Conservation (phyloP, 2,797 vertebrate species). For the Lemur catta region DNA sequence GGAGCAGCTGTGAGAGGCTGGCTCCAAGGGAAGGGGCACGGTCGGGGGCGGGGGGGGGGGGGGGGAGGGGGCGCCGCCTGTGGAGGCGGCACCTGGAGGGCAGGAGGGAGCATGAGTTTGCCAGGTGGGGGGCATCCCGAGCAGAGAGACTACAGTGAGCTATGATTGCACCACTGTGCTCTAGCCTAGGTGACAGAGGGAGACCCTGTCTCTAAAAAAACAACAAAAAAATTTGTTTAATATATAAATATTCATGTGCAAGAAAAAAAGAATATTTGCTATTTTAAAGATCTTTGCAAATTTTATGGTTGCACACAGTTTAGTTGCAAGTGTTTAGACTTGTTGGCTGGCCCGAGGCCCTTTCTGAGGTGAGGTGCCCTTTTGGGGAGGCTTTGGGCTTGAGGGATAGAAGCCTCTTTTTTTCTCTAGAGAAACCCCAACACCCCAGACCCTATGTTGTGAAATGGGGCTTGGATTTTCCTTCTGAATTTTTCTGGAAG, state of each 20-base stretch:
- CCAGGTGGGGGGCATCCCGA: neutral
- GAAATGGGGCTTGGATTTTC: neutral
- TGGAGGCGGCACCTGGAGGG: neutral
- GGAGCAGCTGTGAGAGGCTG: rapidly evolving
- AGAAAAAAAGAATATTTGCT: neutral
- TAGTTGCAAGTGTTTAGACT: no score
- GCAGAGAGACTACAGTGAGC: neutral
- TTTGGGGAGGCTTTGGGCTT: neutral
- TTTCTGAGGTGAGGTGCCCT: neutral
- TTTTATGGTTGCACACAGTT: neutral
- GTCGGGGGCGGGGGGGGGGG: rapidly evolving
- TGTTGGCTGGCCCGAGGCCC: neutral
- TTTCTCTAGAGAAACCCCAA: neutral
- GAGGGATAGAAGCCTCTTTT: neutral
- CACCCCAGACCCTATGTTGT: neutral
- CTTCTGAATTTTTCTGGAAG: neutral
- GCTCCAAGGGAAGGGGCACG: neutral
- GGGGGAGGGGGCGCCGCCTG: no score
- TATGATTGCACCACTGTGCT: neutral
- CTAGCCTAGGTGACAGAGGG: neutral
- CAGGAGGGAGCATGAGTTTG: neutral
- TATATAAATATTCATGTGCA: neutral
- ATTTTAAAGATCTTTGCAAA: neutral
- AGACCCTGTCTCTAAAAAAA: neutral
- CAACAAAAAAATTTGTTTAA: neutral